phyloP scores from a whole-genome alignment of 2,888 invertebrate genomes.

The Eilema caniola region DNA sequence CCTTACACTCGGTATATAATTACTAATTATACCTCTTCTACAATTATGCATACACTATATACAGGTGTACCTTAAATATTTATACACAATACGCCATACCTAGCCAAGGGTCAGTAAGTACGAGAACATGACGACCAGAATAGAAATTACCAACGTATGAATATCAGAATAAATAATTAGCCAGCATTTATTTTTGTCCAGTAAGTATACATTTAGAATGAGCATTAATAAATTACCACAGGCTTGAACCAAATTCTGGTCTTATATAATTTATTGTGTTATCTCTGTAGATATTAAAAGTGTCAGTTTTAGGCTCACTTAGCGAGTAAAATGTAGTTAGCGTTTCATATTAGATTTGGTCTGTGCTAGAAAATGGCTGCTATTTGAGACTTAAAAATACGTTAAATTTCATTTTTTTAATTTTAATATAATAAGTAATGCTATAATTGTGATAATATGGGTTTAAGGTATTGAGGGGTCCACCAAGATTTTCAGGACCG shows the following conservation, averaged over 20 bases:
- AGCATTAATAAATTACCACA: slow-evolving; percentile 6
- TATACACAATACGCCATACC: too few species aligned
- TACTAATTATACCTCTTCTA: too few species aligned
- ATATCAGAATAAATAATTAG: background rate
- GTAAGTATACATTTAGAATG: background rate
- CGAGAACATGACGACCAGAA: background rate
- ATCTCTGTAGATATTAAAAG: background rate
- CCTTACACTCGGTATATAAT: too few species aligned
- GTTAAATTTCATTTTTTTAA: background rate
- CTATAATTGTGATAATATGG: too few species aligned
- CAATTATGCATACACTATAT: too few species aligned
- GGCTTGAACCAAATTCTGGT: background rate
- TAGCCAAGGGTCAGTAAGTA: background rate
- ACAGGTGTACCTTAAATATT: too few species aligned
- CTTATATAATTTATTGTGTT: background rate
- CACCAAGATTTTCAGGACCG: too few species aligned
- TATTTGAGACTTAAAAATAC: background rate
- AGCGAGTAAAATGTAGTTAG: background rate
- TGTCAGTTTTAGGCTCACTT: slow-evolving; percentile 6
- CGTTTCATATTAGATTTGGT: background rate
- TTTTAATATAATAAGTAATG: too few species aligned
- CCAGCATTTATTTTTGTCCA: slow-evolving; percentile 3
- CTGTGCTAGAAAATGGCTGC: background rate
- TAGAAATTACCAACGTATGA: background rate
- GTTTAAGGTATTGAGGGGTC: too few species aligned